These are phyloP conservation scores for Mylabris sibirica DNA, from an alignment of 2,888 invertebrate genomes.

Conservation along the genomic window DNA sequence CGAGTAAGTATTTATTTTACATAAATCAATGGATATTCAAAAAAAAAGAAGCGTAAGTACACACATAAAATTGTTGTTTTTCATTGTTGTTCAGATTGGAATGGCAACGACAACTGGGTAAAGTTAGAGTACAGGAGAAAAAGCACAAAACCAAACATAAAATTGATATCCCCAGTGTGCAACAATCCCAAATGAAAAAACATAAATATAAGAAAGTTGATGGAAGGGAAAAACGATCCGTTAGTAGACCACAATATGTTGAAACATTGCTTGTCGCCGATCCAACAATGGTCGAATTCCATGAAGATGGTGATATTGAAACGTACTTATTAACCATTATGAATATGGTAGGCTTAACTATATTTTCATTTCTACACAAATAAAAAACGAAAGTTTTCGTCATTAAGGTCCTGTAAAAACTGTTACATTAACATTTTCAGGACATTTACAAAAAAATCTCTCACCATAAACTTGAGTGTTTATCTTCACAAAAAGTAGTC, in stretches of 20 bases:
- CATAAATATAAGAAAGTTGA: constrained; percentile 56
- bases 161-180: constrained; percentile 52
- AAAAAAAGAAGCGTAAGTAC: no score
- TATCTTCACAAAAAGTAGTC: background rate
- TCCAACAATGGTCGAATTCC: constrained; percentile 85
- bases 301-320: constrained; percentile 80
- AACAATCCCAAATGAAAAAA: constrained; percentile 58
- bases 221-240: constrained; percentile 65
- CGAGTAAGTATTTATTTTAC: constrained; percentile 49
- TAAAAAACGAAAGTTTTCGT: background rate
- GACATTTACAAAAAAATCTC: background rate
- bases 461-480: background rate
- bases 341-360: constrained; percentile 77
- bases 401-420: background rate
- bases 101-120: constrained; percentile 66
- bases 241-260: constrained; percentile 80
- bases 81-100: constrained; percentile 61
- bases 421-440: background rate
- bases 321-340: constrained; percentile 89
- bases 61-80: background rate
- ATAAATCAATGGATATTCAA: constrained; percentile 11
- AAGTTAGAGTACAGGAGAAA: constrained; percentile 63
- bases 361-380: constrained; percentile 10
- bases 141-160: constrained; percentile 49
- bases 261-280: constrained; percentile 90